Evolutionary conservation across 2,113 vertebrate genomes (phyloP).

Genomic region (Illadopsis cleaveri): DNA sequence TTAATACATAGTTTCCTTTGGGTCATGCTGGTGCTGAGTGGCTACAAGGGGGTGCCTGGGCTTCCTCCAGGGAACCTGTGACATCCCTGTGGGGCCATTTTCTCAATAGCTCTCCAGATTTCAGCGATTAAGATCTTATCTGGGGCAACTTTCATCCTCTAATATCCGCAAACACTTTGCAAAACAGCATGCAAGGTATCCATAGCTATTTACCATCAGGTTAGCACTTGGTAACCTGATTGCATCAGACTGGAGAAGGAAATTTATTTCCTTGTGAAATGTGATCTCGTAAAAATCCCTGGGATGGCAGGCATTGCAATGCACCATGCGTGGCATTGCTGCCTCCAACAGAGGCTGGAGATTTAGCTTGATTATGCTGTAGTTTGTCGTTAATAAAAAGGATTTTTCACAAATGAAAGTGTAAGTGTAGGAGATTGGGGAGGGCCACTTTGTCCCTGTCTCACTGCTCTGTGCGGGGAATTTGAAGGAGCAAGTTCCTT

Average conservation of each 20-base stretch:
- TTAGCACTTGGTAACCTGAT: conserved; percentile 19
- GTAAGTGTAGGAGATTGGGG: neutral
- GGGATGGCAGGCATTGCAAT: neutral
- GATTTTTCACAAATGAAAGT: neutral
- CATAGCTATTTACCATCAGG: neutral
- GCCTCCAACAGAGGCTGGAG: conserved; percentile 20
- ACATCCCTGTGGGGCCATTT: neutral
- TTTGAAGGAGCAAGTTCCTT: neutral
- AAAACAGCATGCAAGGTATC: neutral
- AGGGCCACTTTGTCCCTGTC: fast-evolving
- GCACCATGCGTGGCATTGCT: neutral
- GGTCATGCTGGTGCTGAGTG: neutral
- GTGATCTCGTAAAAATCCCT: conserved; percentile 22
- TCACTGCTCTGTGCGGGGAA: neutral
- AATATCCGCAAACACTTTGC: conserved; percentile 11
- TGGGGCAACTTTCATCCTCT: neutral
- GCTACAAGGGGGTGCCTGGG: neutral
- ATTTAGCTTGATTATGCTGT: neutral
- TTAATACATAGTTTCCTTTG: neutral
- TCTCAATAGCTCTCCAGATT: conserved; percentile 6
- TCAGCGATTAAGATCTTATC: conserved; percentile 52
- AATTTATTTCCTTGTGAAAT: conserved; percentile 56
- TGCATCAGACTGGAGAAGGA: conserved; percentile 40
- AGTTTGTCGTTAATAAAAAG: conserved; percentile 4
- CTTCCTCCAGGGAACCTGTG: neutral